Conservation (phyloP, 2,888 invertebrate species). For the Hemicrepidius hirtus region DNA sequence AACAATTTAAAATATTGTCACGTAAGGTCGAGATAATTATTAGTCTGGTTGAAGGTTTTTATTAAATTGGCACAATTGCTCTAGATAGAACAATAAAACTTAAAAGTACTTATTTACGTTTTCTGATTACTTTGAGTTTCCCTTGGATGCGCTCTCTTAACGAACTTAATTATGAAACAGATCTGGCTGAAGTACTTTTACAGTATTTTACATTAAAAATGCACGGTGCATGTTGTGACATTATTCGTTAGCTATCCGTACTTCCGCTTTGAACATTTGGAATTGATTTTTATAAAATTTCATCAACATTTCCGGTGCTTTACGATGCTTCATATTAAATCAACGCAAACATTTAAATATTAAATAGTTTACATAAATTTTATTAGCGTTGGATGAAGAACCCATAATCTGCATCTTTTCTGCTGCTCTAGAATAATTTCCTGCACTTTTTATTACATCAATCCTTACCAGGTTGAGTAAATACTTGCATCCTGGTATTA, state of each 20-base stretch:
- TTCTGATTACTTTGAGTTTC: slow-evolving; percentile 17
- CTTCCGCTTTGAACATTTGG: slow-evolving; percentile 2
- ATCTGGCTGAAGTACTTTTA: slow-evolving; percentile 8
- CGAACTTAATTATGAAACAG: slow-evolving; percentile 25
- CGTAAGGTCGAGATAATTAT: background rate
- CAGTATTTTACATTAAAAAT: slow-evolving; percentile 4
- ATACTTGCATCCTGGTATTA: too few relatives aligned
- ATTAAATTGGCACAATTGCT: slow-evolving; percentile 28
- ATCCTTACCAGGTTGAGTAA: too few relatives aligned
- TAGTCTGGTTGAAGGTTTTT: background rate
- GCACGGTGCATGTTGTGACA: background rate
- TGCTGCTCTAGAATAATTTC: too few relatives aligned
- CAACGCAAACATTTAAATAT: too few relatives aligned
- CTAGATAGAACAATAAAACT: slow-evolving; percentile 18
- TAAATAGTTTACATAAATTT: too few relatives aligned
- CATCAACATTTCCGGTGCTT: background rate
- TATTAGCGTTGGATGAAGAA: too few relatives aligned
- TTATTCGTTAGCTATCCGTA: background rate
- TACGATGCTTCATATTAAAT: background rate
- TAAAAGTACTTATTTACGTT: slow-evolving; percentile 21
- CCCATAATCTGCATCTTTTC: too few relatives aligned
- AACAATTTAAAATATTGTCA: background rate
- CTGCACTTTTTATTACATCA: too few relatives aligned
- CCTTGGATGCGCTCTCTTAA: slow-evolving; percentile 30
- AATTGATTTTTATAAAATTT: slow-evolving; percentile 19